Evolutionary conservation across 2,113 vertebrate species (phyloP).

Genomic region (Nothobranchius furzeri): DNA sequence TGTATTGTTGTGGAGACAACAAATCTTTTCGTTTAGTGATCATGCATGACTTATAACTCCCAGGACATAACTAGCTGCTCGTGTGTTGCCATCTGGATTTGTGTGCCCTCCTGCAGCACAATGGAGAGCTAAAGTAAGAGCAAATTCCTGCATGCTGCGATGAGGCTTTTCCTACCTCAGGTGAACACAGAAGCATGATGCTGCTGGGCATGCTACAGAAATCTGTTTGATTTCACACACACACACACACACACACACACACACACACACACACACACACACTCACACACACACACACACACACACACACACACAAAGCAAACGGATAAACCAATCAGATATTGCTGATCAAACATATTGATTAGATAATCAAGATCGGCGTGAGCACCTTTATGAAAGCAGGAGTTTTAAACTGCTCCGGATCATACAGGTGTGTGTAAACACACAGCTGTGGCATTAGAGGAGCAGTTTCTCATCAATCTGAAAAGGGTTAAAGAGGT

Average conservation of each 20-base stretch:
- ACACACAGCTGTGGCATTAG: too few species aligned
- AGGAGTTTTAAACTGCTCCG: too few species aligned
- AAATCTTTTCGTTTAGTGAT: constrained; percentile 76
- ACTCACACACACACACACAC: constrained; percentile 26
- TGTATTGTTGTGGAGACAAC: constrained; percentile 70
- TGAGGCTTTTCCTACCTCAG: constrained; percentile 7
- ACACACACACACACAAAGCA: constrained; percentile 7
- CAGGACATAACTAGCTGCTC: constrained; percentile 39
- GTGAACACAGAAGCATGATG: constrained; percentile 41
- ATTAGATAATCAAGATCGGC: too few species aligned
- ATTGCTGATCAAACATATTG: too few species aligned
- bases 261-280: constrained; percentile 27
- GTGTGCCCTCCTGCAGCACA: constrained; percentile 27
- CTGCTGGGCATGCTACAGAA: constrained; percentile 10
- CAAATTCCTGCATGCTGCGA: constrained; percentile 27
- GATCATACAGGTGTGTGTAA: too few species aligned
- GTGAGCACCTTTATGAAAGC: too few species aligned
- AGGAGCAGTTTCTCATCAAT: too few species aligned
- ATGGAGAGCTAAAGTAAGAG: constrained; percentile 11
- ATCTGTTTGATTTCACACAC: constrained; percentile 12
- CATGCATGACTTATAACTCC: constrained; percentile 75
- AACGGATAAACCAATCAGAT: too few species aligned
- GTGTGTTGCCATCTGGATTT: constrained; percentile 14
- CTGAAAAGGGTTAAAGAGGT: too few species aligned
- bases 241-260: constrained; percentile 26